Conservation (phyloP, 2,888 invertebrate genomes). For the Calameuta filiformis region DNA sequence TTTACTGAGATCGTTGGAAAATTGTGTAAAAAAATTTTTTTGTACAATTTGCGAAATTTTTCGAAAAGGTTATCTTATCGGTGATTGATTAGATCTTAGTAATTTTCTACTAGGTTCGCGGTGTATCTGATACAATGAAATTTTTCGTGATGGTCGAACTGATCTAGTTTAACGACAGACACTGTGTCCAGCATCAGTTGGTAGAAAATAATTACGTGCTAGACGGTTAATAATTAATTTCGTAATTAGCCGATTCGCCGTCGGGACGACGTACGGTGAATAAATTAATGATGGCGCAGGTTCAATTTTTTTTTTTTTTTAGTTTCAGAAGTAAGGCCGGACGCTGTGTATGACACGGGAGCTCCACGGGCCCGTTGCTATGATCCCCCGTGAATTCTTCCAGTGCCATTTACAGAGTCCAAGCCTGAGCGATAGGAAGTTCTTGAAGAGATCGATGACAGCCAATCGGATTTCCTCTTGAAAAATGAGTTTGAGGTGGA, state of each 20-base stretch:
- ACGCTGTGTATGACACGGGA: slow-evolving; percentile 67
- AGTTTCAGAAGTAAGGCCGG: slow-evolving; percentile 38
- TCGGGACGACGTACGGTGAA: not conserved
- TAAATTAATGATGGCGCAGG: not conserved
- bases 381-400: slow-evolving; percentile 86
- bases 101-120: no score
- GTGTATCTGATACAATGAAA: no score
- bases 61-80: not conserved
- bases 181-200: not conserved
- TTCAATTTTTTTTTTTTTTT: not conserved
- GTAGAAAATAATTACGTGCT: not conserved
- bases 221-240: not conserved
- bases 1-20: not conserved
- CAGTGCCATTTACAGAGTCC: slow-evolving; percentile 83
- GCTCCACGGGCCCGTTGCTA: slow-evolving; percentile 64
- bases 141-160: no score
- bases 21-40: not conserved
- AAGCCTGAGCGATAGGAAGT: slow-evolving; percentile 36
- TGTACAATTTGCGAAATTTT: not conserved
- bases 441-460: not conserved
- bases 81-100: no score
- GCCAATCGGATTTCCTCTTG: not conserved
- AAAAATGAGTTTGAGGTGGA: no score
- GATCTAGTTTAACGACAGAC: not conserved
- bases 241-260: not conserved